These are phyloP conservation scores for Tetranychus piercei DNA, from an alignment of 2,888 invertebrate genomes.

Conservation along the genomic window DNA sequence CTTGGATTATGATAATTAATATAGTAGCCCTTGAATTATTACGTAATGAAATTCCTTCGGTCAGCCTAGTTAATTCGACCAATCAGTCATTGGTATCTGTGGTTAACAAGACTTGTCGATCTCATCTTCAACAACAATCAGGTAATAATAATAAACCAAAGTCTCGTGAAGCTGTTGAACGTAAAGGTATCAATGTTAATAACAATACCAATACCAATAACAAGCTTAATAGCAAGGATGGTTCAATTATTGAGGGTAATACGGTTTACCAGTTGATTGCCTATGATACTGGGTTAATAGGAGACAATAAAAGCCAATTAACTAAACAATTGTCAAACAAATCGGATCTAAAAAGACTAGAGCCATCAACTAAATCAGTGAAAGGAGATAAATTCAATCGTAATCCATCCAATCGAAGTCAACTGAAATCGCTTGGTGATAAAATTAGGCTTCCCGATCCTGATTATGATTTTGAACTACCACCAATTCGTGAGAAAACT, in stretches of 20 bases:
- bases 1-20: slow-evolving; percentile 91
- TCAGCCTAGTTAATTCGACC: background rate
- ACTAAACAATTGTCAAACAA: background rate
- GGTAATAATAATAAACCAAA: background rate
- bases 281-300: background rate
- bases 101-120: background rate
- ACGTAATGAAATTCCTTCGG: background rate
- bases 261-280: background rate
- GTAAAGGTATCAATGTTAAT: background rate
- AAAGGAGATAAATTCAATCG: background rate
- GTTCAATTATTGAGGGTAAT: background rate
- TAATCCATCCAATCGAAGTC: background rate
- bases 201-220: background rate
- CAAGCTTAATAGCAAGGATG: background rate
- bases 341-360: background rate
- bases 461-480: background rate
- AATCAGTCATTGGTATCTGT: background rate
- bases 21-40: slow-evolving; percentile 56
- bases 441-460: background rate
- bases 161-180: background rate
- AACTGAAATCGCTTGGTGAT: background rate
- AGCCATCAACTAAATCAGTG: background rate
- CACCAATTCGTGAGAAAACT: background rate
- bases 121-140: background rate
- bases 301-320: background rate